Base-by-base conservation (phyloP, 2,888 invertebrate species). In the Cepaea hortensis region DNA sequence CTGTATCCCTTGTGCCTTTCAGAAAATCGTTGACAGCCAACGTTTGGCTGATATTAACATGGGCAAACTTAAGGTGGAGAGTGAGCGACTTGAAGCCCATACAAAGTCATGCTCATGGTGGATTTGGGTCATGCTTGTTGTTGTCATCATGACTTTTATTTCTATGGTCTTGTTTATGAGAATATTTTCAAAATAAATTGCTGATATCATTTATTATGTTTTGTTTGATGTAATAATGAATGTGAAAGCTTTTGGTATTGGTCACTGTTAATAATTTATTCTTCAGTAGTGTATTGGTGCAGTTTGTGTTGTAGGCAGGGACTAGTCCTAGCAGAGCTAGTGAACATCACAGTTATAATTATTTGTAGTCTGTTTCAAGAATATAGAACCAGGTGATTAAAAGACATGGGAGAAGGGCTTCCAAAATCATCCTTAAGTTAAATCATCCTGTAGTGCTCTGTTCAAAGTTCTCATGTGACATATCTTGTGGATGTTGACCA, bases 151-250 rank as follows among this genome's bases (percentile, higher is more conserved):
- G 86, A 96, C 97, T 91, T 98, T 98, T 95, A 96, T 98, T 88
- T 97, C 96, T 95, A 98, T 98, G 98, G 97, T 98, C 84, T 95
- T 98, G 73, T 97, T 98, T 93, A 98, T 98, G 97, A 97, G 97
- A 95, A 96, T 98, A 76, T 97, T 97, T 95, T 97, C 96, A 23
- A 89, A 89, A 68, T 86, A 85, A 83, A 18, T 46, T 23, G 72
- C 20, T 68, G 11, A 62, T 15, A 5, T 76, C 11, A 11, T 46
- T 18, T n/a, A 4, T 72, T 20, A 35, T 48, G 35, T 35, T 35
- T 35, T 35, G 35, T 35, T 35, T 35, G 35, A 35, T 35, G 35
- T 35, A 35, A 35, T 20, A n/a, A 15, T 79, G n/a, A 79, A 79
- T 79, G 18, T 79, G 79, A 48, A n/a, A 35, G 35, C 35, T 70